These are phyloP conservation scores for Parapsyche elsis DNA, from an alignment of 1,140 invertebrate genomes.

Conservation along the genomic window DNA sequence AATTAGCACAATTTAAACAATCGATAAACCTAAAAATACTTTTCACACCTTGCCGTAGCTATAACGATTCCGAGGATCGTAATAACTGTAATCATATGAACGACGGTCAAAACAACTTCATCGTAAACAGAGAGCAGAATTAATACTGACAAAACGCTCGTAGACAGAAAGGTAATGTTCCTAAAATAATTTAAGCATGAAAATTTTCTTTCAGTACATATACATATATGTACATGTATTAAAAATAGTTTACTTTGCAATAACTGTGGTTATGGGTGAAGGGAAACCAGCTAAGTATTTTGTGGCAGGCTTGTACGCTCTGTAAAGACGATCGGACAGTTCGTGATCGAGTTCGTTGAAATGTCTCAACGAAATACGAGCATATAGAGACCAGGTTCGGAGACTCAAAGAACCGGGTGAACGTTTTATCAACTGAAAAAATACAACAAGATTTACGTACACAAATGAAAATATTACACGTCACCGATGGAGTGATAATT, in stretches of 20 bases:
- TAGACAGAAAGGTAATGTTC: constrained; percentile 85
- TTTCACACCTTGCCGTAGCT: constrained; percentile 67
- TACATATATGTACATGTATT: neutral
- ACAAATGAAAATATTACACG: neutral
- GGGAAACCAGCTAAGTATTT: constrained; percentile 93
- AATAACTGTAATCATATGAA: constrained; percentile 89
- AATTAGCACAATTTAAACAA: neutral
- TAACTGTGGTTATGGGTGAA: constrained; percentile 78
- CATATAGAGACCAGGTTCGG: constrained; percentile 91
- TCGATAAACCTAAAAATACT: neutral
- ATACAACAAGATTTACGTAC: neutral
- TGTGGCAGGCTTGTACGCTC: constrained; percentile 89
- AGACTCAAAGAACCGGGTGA: constrained; percentile 88
- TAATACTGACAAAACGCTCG: constrained; percentile 85
- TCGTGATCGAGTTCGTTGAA: constrained; percentile 99
- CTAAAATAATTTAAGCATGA: constrained; percentile 59
- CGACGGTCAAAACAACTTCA: constrained; percentile 92
- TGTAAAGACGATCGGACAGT: constrained; percentile 86
- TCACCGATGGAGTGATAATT: too few species aligned
- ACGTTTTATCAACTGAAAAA: constrained; percentile 81
- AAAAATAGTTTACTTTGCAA: constrained; percentile 70
- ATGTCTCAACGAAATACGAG: constrained; percentile 88
- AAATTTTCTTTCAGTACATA: neutral
- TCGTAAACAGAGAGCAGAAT: constrained; percentile 87
- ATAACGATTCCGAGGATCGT: constrained; percentile 81